Evolutionary conservation across 2,797 vertebrate genomes (phyloP).

Genomic region (Buphagus erythrorhynchus): DNA sequence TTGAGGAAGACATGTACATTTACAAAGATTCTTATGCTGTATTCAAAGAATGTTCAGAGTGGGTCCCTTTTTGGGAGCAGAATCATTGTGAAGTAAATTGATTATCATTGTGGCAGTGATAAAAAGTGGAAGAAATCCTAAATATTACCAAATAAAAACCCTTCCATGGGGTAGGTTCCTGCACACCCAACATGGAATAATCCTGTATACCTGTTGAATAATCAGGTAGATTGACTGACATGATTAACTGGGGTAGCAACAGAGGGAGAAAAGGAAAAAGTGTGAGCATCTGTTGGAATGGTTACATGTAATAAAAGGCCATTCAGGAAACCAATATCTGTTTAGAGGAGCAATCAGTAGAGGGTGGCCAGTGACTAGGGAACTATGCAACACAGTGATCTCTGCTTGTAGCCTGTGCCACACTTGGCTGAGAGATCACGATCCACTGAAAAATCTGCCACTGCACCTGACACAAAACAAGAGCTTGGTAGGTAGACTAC

Average conservation of each 20-base stretch:
- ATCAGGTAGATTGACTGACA: background rate
- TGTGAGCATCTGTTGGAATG: background rate
- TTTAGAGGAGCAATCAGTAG: background rate
- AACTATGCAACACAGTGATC: background rate
- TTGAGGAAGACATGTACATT: background rate
- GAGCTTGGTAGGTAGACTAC: background rate
- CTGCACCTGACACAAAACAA: background rate
- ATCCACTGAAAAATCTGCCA: background rate
- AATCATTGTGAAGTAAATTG: background rate
- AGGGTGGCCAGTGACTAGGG: background rate
- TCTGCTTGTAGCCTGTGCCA: background rate
- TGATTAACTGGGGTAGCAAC: background rate
- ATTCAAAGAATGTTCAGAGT: background rate
- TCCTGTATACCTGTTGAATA: background rate
- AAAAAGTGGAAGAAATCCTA: background rate
- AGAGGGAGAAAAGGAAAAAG: background rate
- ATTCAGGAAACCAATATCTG: background rate
- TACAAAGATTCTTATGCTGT: background rate
- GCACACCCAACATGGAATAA: background rate
- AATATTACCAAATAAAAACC: background rate
- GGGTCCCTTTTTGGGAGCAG: background rate
- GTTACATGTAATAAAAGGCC: background rate
- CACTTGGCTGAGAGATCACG: background rate
- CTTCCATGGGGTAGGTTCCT: background rate
- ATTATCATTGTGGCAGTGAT: background rate